Evolutionary conservation across 1,140 invertebrate genomes (phyloP), one percentile per base, ranked within the genome.

Genomic region (Neodiprion pinetum): DNA sequence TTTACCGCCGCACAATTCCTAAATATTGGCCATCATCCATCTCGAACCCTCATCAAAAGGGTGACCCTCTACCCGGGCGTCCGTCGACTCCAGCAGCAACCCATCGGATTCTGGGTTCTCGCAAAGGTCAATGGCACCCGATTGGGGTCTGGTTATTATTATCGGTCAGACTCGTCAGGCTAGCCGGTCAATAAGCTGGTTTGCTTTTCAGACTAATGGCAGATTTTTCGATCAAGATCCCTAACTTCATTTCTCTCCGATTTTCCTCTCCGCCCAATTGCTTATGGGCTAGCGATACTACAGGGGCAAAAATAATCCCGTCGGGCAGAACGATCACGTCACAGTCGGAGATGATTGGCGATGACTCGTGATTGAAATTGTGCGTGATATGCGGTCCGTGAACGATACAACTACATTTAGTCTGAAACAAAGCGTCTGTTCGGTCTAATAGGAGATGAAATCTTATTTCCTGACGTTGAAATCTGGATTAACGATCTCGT

Each of bases 1-100:
- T 61, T 61, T 61, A 40, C 28, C 28, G 9, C 53, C n/a, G n/a
- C 53, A 61, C 53, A 61, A 61, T 61, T 61, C 79, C 80, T 82
- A 80, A 85, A 84, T 85, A 85, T 87, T 77, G 78, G 76, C 77
- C 75, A 71, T 80, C 76, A 86, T 86, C 80, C 81, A 84, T 85
- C 86, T 84, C 85, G 80, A 81, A 86, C 84, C 83, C 83, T 87
- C 84, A 83, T 87, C 83, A 85, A 84, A 69, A 21, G 67, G 17
- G 21, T 21, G 67, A 12, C 21, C 67, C 67, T 11, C 67, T 47
- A 12, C 67, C 40, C 67, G 79, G 81, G 77, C 84, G 80, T 81
- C 76, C 78, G 80, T 69, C 76, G 79, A 82, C 85, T 80, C 80
- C 85, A 84, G 82, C 80, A 72, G 81, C 80, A 78, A 80, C 81